Conservation (phyloP, 2,797 vertebrate species). For the Chelon labrosus region DNA sequence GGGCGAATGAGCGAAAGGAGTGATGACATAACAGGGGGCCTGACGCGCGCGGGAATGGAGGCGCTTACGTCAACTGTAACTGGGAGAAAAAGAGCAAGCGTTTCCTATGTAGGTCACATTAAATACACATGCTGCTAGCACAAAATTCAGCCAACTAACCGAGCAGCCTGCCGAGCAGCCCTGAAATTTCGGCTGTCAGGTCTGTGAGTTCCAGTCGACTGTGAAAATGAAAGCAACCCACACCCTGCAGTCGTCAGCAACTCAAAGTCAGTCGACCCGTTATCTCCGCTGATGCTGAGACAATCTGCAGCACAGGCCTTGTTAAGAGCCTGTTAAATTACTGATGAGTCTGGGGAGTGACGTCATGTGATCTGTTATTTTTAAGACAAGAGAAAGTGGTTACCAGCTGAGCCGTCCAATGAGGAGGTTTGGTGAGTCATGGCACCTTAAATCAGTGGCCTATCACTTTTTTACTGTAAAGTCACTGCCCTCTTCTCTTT, state of each 20-base stretch:
- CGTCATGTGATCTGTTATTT: slow-evolving; percentile 13
- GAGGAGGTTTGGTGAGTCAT: background rate
- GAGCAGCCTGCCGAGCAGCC: slow-evolving; percentile 30
- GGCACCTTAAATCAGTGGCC: background rate
- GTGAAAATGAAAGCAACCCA: slow-evolving; percentile 15
- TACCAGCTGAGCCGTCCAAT: slow-evolving; percentile 3
- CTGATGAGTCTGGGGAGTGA: slow-evolving; percentile 40
- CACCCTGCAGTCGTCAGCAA: slow-evolving; percentile 2
- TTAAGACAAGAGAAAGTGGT: background rate
- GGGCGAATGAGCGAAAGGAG: slow-evolving; percentile 24
- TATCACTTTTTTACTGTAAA: background rate
- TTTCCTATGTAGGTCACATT: slow-evolving; percentile 86
- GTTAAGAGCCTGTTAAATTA: slow-evolving; percentile 45
- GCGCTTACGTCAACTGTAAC: slow-evolving; percentile 85
- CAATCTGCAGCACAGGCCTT: slow-evolving; percentile 25
- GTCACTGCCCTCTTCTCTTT: background rate
- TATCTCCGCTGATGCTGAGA: slow-evolving; percentile 21
- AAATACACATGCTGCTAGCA: slow-evolving; percentile 75
- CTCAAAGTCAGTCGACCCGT: background rate
- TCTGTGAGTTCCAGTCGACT: slow-evolving; percentile 2
- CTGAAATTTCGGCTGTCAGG: slow-evolving; percentile 47
- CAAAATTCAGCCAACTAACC: slow-evolving; percentile 69
- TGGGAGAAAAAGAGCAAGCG: slow-evolving; percentile 76
- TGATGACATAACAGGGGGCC: slow-evolving; percentile 79
- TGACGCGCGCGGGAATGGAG: slow-evolving; percentile 67